phyloP scores from a whole-genome alignment of 2,113 vertebrate species.

The Theristicus caerulescens region DNA sequence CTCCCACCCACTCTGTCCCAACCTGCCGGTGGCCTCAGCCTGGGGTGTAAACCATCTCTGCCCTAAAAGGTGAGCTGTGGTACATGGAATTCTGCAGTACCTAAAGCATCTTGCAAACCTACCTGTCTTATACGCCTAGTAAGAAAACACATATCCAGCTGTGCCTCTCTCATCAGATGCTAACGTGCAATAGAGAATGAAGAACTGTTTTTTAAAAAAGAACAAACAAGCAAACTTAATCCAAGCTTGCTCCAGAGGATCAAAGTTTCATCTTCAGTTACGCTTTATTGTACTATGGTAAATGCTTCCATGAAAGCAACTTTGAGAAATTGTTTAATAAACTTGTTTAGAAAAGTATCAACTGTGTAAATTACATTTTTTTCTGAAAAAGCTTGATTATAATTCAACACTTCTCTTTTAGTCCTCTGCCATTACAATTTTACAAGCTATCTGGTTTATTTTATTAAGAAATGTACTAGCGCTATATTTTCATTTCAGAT shows the following conservation, averaged over 20 bases:
- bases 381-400: not conserved
- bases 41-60: not conserved
- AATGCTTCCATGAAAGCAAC: not conserved
- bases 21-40: not conserved
- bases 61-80: not conserved
- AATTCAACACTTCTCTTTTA: not conserved
- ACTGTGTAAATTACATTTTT: not conserved
- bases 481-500: not conserved
- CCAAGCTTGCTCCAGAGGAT: not conserved
- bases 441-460: not conserved
- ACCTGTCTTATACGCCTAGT: not conserved
- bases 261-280: not conserved
- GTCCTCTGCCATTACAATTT: not conserved
- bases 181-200: rapidly evolving
- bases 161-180: too few species aligned
- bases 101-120: not conserved
- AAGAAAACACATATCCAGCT: not conserved
- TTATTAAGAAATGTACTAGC: not conserved
- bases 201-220: not conserved
- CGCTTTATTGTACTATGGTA: not conserved
- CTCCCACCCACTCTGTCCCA: not conserved
- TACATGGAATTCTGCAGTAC: rapidly evolving
- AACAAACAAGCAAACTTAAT: not conserved
- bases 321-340: not conserved
- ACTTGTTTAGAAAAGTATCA: not conserved